These are phyloP conservation scores for Cephus pulcher DNA, from an alignment of 2,888 invertebrate genomes.

Conservation along the genomic window DNA sequence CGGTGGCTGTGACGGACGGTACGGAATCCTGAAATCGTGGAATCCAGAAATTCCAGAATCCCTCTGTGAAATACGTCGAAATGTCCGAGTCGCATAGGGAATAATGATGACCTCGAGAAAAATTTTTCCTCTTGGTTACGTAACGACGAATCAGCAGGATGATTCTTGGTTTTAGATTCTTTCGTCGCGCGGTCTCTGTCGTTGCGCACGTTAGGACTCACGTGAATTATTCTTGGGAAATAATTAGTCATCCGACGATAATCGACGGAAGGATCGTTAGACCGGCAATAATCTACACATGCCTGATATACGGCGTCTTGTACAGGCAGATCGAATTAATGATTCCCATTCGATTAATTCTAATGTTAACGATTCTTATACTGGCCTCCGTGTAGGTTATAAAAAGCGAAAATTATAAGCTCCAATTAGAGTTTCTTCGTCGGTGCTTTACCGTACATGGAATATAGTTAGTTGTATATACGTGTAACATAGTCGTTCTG, in stretches of 20 bases:
- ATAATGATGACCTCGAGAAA: not conserved
- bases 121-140: not conserved
- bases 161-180: not conserved
- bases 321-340: not conserved
- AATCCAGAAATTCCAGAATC: not conserved
- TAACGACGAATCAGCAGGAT: not conserved
- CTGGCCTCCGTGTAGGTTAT: not conserved
- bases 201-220: not conserved
- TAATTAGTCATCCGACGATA: not conserved
- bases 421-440: not conserved
- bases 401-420: not conserved
- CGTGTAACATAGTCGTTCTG: too few species aligned
- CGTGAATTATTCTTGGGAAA: not conserved
- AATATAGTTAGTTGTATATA: not conserved
- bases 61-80: not conserved
- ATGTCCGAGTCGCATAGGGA: not conserved
- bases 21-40: not conserved
- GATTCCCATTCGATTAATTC: slow-evolving; percentile 21
- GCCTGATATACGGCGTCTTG: not conserved
- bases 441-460: not conserved
- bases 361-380: slow-evolving; percentile 19
- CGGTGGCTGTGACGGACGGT: not conserved
- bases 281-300: not conserved
- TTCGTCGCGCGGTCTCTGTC: not conserved
- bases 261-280: not conserved